Base-by-base conservation (phyloP, 1,140 invertebrate genomes). In the Trypoxylus dichotomus region DNA sequence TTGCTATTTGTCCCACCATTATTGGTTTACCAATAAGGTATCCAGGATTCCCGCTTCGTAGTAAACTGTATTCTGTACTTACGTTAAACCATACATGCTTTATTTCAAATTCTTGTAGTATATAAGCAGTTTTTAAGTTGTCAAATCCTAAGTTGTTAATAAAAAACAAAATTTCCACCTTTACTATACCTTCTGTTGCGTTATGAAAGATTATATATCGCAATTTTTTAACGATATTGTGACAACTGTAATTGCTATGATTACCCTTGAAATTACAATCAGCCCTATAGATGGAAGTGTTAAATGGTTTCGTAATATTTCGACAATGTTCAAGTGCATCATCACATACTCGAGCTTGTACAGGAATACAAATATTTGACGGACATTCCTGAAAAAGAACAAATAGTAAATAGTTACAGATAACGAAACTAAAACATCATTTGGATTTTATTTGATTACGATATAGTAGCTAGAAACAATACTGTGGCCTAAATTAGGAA, bases 21-120 rank as follows among this genome's bases (percentile, higher is more conserved):
- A 94, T 87, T 2, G 92, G 92, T 81, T 90, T 90, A 6, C 90
- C 90, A 8, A 87, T 74, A 10, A 89, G 81, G 81, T 94, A 94
- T 3, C 93, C 92, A 15, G 92, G 91, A 85, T 92, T 92, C 72
- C 93, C 93, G 85, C 92, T 94, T 58, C 75, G 47, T 63, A 25
- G 15, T 3, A 21, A 60, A 58, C 7, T n/a, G 63, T 29, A 29
- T n/a, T 76, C 63, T 15, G 10, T 32, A n/a, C 85, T 83, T 58
- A 84, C 79, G 54, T 86, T 84, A 37, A 80, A 81, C 90, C 90
- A 91, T 58, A 87, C 76, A 80, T 89, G 91, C 24, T 81, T 81
- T 0, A 90, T 84, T 80, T 87, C 83, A 76, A 90, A 89, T 32
- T 87, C 79, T 85, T 91, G 90, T 74, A 84, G 80, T 81, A 90